Evolutionary conservation across 2,888 invertebrate genomes (phyloP), one percentile per base, ranked within the genome.

Genomic region (Latheticus oryzae): DNA sequence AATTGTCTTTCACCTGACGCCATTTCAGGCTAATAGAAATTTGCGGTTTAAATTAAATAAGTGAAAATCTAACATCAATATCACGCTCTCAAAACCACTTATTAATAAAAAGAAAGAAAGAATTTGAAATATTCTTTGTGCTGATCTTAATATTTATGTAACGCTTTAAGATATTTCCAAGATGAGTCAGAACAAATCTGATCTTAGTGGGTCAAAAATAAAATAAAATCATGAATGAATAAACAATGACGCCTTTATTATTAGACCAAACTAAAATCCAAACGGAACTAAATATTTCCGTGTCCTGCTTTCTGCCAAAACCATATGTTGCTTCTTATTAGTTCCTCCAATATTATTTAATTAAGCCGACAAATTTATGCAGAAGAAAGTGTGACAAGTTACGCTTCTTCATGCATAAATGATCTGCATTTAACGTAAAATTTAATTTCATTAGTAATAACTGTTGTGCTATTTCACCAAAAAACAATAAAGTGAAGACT

Each of bases 311-410:
- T 47, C 35, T 35, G 15, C 15, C 19, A 23, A 26, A 15, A 33
- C 47, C 47, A 47, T 47, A 47, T 47, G 47, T 11, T 24, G 47
- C 5, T 11, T 28, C 17, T 32, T 19, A 33, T 23, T 45, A 45
- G 45, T 35, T 30, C 35, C 21, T 12, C 15, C 35, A 47, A 47
- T 35, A 24, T 24, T 47, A 24, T 33, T 33, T 47, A 23, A 47
- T 33, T 47, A 33, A 47, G 17, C 33, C 15, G 35, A 47, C 35
- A 47, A 28, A 50, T 38, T 26, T 15, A 50, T 50, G 50, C 12
- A 37, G 17, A 35, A 38, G 50, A 50, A 50, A 50, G 50, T 50
- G 50, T 50, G 50, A 50, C 50, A 50, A 47, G 32, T 24, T 12
- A 9, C 32, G 11, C 21, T 35, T 47, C 9, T 45, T 32, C 21